Evolutionary conservation across 2,888 invertebrate species (phyloP), one percentile per base, ranked within the genome.

Genomic region (Hybos culiciformis): DNA sequence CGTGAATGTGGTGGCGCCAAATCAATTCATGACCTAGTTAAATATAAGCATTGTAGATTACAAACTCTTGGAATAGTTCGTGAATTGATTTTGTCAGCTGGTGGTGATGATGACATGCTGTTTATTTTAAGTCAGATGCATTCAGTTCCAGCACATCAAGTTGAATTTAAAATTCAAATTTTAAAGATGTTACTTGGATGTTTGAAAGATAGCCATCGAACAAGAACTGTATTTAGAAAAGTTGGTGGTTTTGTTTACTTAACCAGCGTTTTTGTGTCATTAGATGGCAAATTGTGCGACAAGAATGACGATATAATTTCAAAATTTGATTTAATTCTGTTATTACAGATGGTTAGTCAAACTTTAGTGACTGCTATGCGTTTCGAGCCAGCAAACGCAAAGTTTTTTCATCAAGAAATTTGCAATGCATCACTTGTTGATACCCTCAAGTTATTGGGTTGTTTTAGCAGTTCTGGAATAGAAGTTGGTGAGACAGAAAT

Each of bases 371-470:
- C 94, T 1, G 94, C 96, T 3, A 97, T 98, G 97, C 74, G 98
- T 53, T 98, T 94, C 62, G 98, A 98, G 65, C 98, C 98, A 2
- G 96, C 96, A 1, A 98, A 98, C 66, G 97, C 97, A 0, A 93
- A 93, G 63, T 92, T 93, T 70, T 98, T 98, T 70, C 83, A 92
- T 59, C 84, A 90, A 50, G 97, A 98, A 75, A 88, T 97, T 50
- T 92, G 94, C 56, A 84, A 85, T 67, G 87, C 91, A 33, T 93
- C 90, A 52, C 70, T 98, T 18, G 91, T 92, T 57, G 92, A 96
- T 59, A 92, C 96, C 0, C 72, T 98, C 39, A 75, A 93, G 15
- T 70, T 92, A 33, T 70, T 97, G 39, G 97, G 97, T 5, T 96
- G 96, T 66, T 98, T 98, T 55, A 69, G 70, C 1, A 61, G 63